A percentile compares a stretch with the other conserved stretches of the same genome.
Conservation (phyloP, 2,888 invertebrate genomes). For the Teleiodes luculella region DNA sequence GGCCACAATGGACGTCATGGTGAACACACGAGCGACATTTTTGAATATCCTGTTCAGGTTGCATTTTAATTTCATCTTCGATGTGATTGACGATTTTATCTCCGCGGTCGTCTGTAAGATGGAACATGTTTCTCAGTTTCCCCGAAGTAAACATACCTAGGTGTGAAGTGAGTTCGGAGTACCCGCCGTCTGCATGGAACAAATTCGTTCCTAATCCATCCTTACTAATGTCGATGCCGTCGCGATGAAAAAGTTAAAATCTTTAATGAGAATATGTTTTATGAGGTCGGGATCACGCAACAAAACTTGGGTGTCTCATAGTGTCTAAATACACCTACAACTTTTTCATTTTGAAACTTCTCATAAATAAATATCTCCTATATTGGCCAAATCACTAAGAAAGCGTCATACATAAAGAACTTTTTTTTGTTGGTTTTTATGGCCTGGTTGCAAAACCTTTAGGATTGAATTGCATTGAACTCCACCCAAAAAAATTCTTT, state of each 20-base stretch:
- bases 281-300: constrained; percentile 49
- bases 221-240: constrained; percentile 41
- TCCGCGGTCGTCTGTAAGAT: constrained; percentile 39
- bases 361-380: constrained; percentile 41
- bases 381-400: no score
- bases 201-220: constrained; percentile 45
- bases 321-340: constrained; percentile 50
- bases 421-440: no score
- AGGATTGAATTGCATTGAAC: no score
- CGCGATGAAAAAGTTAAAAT: constrained; percentile 51
- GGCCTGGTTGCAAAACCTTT: no score
- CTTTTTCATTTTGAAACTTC: constrained; percentile 43
- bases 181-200: constrained; percentile 45
- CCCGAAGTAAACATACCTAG: constrained; percentile 52
- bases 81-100: constrained; percentile 38
- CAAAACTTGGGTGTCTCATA: constrained; percentile 42
- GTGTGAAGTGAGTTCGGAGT: constrained; percentile 43
- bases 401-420: no score
- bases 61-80: background rate
- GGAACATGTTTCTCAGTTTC: constrained; percentile 54
- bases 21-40: constrained; percentile 38
- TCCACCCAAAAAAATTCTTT: no score
- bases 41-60: constrained; percentile 28
- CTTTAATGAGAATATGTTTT: constrained; percentile 50
- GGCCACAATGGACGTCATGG: constrained; percentile 39